These are phyloP conservation scores for Pyxicephalus adspersus DNA, from an alignment of 2,113 vertebrate species.

Conservation along the genomic window DNA sequence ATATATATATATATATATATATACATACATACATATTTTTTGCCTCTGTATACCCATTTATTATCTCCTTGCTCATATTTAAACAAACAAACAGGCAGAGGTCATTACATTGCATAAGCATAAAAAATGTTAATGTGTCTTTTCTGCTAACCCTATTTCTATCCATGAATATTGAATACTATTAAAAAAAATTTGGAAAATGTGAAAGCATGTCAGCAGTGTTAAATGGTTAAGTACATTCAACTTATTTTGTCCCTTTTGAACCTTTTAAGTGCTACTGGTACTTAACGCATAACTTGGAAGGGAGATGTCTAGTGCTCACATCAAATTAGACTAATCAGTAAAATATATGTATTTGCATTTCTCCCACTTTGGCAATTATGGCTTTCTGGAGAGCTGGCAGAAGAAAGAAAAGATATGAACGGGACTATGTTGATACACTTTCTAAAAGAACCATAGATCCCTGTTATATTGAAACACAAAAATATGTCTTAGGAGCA, in stretches of 20 bases:
- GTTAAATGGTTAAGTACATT: slow-evolving; percentile 42
- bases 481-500: too few relatives aligned
- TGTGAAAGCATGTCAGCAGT: slow-evolving; percentile 17
- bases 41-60: too few relatives aligned
- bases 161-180: too few relatives aligned
- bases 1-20: too few relatives aligned
- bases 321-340: slow-evolving; percentile 62
- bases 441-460: background rate
- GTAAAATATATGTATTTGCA: slow-evolving; percentile 66
- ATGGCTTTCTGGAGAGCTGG: slow-evolving; percentile 60
- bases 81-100: too few relatives aligned
- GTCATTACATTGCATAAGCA: too few relatives aligned
- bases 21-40: too few relatives aligned
- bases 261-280: slow-evolving; percentile 24
- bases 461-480: background rate
- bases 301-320: slow-evolving; percentile 60
- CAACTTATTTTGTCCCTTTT: slow-evolving; percentile 42
- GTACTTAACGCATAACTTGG: slow-evolving; percentile 57
- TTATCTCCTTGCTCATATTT: too few relatives aligned
- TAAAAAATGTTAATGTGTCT: too few relatives aligned
- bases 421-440: background rate
- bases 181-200: background rate
- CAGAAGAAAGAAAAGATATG: slow-evolving; percentile 42
- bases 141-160: too few relatives aligned
- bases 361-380: slow-evolving; percentile 65